Base-by-base conservation (phyloP, 1,140 invertebrate species). In the Rhagoletis pomonella region DNA sequence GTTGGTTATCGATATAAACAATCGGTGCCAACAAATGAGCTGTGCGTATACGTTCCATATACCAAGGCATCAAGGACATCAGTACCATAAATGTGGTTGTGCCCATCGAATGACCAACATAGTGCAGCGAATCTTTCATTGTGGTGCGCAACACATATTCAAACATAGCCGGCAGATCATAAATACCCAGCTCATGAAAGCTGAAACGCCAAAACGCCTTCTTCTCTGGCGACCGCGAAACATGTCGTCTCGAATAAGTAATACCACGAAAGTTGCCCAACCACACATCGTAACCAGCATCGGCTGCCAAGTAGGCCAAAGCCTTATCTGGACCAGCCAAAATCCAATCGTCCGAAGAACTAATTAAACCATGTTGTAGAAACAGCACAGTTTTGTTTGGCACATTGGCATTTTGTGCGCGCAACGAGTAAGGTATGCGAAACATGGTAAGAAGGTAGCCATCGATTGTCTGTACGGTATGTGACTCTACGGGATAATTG, bases 191-290 rank as follows among this genome's bases (percentile, higher is more conserved):
- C 93, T 95, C 94, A 89, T 97, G 95, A 91, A 95, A 97, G 47
- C 95, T 95, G 89, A 93, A 94, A 90, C 94, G 91, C 94, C 94
- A 94, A 89, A 93, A 95, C 73, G 64, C 92, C 1, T 47, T 12
- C 7, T 58, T 14, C 6, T 67, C 50, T 5, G 60, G 44, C 17
- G 93, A 94, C 89, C 96, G 95, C 9, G 93, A 94, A 55, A 39
- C 29, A 50, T 81, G 42, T 55, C 47, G 12, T 85, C 94, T 92
- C 0, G 95, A 95, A 89, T 96, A 96, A 0, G 93, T 91, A 88
- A 96, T 96, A 44, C 96, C 96, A 44, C 96, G 91, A 47, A 93
- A 90, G 90, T 96, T 96, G n/a, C 95, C 94, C 89, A 86, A 96
- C 87, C 19, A 92, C 12, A 97, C 95, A 91, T 97, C 97, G 65